phyloP scores from a whole-genome alignment of 2,113 vertebrate genomes.

The Tretioscincus oriximinensis region DNA sequence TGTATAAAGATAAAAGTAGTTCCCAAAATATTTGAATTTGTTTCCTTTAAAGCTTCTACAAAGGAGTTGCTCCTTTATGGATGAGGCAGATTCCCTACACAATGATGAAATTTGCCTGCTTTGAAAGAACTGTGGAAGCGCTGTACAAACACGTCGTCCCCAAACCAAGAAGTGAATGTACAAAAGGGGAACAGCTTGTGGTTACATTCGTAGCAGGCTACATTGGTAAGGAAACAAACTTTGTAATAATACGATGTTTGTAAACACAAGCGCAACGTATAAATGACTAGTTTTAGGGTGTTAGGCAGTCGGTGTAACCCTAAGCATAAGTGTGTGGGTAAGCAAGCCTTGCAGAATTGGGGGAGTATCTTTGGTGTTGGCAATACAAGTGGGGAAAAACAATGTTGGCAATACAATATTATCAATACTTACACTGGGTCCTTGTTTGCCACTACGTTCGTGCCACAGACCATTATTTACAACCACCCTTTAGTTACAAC shows the following conservation, averaged over 20 bases:
- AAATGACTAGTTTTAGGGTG: too few relatives aligned
- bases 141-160: slow-evolving; percentile 94
- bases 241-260: background rate
- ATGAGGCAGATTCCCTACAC: slow-evolving; percentile 99
- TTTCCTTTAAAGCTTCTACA: slow-evolving; percentile 87
- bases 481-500: too few relatives aligned
- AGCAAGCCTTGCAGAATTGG: background rate
- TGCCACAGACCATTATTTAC: background rate
- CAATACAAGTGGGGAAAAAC: background rate
- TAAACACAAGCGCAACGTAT: too few relatives aligned
- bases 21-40: background rate
- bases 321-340: background rate
- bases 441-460: background rate
- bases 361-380: background rate
- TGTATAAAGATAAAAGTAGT: background rate
- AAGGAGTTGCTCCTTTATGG: slow-evolving; percentile 95
- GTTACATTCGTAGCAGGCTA: slow-evolving; percentile 97
- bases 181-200: slow-evolving; percentile 89
- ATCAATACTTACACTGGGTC: background rate
- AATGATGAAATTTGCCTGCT: slow-evolving; percentile 99
- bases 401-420: background rate
- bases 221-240: slow-evolving; percentile 83
- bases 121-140: slow-evolving; percentile 94
- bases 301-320: too few relatives aligned
- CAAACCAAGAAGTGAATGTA: slow-evolving; percentile 93